Evolutionary conservation across 1,140 invertebrate genomes (phyloP).

Genomic region (Drosophila eugracilis): DNA sequence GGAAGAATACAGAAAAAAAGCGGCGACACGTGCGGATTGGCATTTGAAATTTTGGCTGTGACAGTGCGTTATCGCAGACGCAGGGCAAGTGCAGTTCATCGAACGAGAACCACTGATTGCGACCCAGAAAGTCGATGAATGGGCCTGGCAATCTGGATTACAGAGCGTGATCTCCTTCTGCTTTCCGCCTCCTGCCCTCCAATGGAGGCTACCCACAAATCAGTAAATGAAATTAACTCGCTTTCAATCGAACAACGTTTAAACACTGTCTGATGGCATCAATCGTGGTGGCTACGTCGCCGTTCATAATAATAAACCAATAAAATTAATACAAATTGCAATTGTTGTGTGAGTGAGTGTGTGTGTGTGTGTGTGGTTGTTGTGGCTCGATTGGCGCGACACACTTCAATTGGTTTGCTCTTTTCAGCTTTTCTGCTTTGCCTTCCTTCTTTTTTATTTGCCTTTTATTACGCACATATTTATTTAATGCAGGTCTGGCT

Average conservation of each 20-base stretch:
- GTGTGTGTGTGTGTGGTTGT: too few relatives aligned
- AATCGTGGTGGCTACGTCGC: slow-evolving; percentile 35
- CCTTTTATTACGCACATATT: slow-evolving; percentile 64
- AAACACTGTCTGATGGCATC: slow-evolving; percentile 45
- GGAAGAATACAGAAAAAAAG: background rate
- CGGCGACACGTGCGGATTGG: slow-evolving; percentile 24
- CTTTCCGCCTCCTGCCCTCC: background rate
- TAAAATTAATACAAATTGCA: slow-evolving; percentile 80
- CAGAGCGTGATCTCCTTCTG: background rate
- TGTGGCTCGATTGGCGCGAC: slow-evolving; percentile 59
- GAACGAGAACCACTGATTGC: slow-evolving; percentile 33
- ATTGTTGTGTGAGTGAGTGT: slow-evolving; percentile 70
- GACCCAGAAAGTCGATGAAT: slow-evolving; percentile 33
- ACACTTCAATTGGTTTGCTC: slow-evolving; percentile 64
- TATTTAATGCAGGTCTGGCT: slow-evolving; percentile 58
- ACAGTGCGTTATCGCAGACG: slow-evolving; percentile 17
- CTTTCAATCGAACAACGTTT: slow-evolving; percentile 35
- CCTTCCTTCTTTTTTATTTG: slow-evolving; percentile 40
- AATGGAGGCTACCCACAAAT: slow-evolving; percentile 30
- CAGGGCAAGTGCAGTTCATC: slow-evolving; percentile 55
- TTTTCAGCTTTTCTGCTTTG: slow-evolving; percentile 32
- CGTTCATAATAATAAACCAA: slow-evolving; percentile 73
- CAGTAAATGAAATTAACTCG: slow-evolving; percentile 53
- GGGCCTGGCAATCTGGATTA: slow-evolving; percentile 34
- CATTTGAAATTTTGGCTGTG: slow-evolving; percentile 19